Evolutionary conservation across 23 tunicate species (phyloP), one percentile per base, ranked within the genome.

Genomic region (Corella eumyota): DNA sequence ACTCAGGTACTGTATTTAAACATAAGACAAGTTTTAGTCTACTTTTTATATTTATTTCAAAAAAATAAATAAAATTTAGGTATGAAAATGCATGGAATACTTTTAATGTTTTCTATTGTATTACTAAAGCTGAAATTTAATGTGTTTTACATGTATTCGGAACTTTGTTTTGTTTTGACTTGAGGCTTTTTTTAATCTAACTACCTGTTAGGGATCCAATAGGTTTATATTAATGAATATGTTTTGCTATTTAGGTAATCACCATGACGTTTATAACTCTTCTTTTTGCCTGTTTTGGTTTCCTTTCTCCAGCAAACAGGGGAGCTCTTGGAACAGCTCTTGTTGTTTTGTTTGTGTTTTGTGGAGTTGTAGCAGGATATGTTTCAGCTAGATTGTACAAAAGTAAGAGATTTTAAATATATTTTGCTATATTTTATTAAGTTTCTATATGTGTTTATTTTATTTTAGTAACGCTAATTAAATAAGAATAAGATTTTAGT

Each of bases 261-360:
- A 66, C 84, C 25, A 93, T 93, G 99, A 47, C 77, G 0, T 93
- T 93, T 46, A 50, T 93, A 17, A 85, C 87, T 30, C 50, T 93
- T 5, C 29, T 73, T 24, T 84, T 83, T 51, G 99, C 99, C 31
- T 93, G 99, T 46, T 50, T 93, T 30, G 99, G 99, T 38, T 93
- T 93, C 58, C 75, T 93, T 45, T 93, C 99, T 0, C 99, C 99
- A 11, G 99, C 99, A 6, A 93, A 93, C 49, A 74, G 99, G 25
- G 99, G 99, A 0, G 99, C 99, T 21, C 69, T 93, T 26, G 99
- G 99, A 23, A 93, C 99, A 19, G 74, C 99, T 26, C 58, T 78
- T 4, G 90, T 93, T 24, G 38, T 80, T 30, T 34, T 85, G 66
- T 93, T 93, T 54, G 83, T 93, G 20, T 64, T 65, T 26, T 69